Evolutionary conservation across 2,888 invertebrate species (phyloP), one percentile per base, ranked within the genome.

Genomic region (Candidula unifasciata): DNA sequence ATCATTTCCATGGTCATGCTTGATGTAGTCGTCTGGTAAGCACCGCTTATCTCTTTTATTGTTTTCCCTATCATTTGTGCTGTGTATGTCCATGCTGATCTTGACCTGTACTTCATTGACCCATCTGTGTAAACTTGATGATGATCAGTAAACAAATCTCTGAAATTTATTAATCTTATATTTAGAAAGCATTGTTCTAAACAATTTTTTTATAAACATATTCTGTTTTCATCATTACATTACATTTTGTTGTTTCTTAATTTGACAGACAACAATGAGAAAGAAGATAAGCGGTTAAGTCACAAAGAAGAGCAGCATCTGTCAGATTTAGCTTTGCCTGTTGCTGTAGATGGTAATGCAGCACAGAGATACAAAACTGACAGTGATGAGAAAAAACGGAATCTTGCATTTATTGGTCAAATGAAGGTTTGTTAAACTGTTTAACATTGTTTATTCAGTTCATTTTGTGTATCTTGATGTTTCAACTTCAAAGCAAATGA

Each of bases 231-330:
- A 44, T 13, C 44, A 10, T 44, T 44, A 44, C 2, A n/a, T 69
- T 27, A 33, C 33, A 69, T 69, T 16, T 69, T n/a, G 18, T 8
- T 30, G 3, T n/a, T 66, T n/a, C 16, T 64, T 64, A 10, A 24
- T 78, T 6, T 68, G 44, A 44, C 66, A 79, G 64, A 13, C 27
- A 64, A 60, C 13, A 37, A 64, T 78, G 77, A 33, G 60, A 60
- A n/a, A 35, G 77, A 60, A n/a, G 64, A 64, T 44, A 68, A 37
- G 44, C 44, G 21, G 27, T 52, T 73, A 73, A n/a, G 64, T 78
- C 69, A 80, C 24, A 33, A 57, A 33, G 52, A 80, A 21, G 54
- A 30, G 24, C 80, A 80, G 10, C 80, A 68, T 30, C 80, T 71
- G 44, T 71, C 71, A n/a, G 80, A 71, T 54, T 21, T 71, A 21